These are phyloP conservation scores for Volucella bombylans DNA, from an alignment of 2,888 invertebrate genomes.

Conservation along the genomic window DNA sequence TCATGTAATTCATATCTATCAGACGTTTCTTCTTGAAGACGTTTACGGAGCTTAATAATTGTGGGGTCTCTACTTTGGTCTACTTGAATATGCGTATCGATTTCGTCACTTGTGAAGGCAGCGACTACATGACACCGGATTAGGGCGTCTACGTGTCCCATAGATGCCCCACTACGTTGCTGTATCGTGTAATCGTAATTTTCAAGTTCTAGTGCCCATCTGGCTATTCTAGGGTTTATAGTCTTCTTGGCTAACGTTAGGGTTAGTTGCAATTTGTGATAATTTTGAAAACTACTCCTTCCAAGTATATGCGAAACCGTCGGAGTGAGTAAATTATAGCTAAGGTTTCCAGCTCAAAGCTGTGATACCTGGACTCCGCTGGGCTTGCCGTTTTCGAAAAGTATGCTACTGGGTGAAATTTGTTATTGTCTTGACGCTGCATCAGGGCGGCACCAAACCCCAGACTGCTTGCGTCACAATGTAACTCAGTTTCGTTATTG, in stretches of 20 bases:
- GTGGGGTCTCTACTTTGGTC: background rate
- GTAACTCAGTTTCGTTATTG: constrained; percentile 75
- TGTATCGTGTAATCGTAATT: background rate
- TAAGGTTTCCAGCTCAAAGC: constrained; percentile 77
- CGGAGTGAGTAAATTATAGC: constrained; percentile 76
- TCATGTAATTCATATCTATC: no score
- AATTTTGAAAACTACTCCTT: constrained; percentile 75
- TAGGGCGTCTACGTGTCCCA: background rate
- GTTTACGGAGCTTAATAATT: background rate
- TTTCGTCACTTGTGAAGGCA: no score
- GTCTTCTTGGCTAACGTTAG: no score
- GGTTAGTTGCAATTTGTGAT: constrained; percentile 76
- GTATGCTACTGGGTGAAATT: constrained; percentile 76
- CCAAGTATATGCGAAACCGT: constrained; percentile 75
- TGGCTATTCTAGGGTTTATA: no score
- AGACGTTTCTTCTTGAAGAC: no score
- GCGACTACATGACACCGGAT: no score
- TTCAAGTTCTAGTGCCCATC: no score
- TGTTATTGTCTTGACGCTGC: constrained; percentile 66
- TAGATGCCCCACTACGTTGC: background rate
- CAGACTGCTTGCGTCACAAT: constrained; percentile 76
- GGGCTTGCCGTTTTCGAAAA: constrained; percentile 76
- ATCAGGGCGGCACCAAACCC: constrained; percentile 76
- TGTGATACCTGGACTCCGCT: constrained; percentile 75
- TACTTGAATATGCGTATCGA: background rate